These are phyloP conservation scores for Seriola rivoliana DNA, from an alignment of 2,113 vertebrate genomes.

Conservation along the genomic window DNA sequence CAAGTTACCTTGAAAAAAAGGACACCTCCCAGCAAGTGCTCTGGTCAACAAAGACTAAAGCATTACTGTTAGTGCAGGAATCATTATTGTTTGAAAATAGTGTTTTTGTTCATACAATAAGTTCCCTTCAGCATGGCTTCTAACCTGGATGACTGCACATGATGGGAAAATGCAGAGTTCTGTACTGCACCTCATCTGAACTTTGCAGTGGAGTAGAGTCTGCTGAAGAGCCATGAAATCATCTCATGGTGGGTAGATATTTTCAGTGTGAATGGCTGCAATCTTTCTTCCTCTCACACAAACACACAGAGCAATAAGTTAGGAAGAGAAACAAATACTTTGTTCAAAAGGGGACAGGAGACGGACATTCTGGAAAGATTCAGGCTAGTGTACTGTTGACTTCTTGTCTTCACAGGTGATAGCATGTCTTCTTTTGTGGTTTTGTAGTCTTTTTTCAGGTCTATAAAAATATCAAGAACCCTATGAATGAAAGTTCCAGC, in stretches of 20 bases:
- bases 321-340: not conserved
- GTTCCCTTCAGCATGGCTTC: slow-evolving; percentile 13
- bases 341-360: not conserved
- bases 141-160: slow-evolving; percentile 5
- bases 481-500: not conserved
- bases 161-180: slow-evolving; percentile 15
- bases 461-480: not conserved
- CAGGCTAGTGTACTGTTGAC: not conserved
- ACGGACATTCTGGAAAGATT: not conserved
- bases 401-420: not conserved
- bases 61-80: slow-evolving; percentile 20
- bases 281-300: not conserved
- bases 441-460: too few species aligned
- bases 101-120: slow-evolving; percentile 27
- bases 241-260: slow-evolving; percentile 46
- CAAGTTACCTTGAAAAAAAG: slow-evolving; percentile 25
- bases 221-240: slow-evolving; percentile 37
- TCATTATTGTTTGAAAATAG: slow-evolving; percentile 55
- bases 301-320: not conserved
- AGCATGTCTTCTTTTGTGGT: not conserved
- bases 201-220: slow-evolving; percentile 41
- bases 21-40: slow-evolving; percentile 47
- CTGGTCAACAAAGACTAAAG: slow-evolving; percentile 17
- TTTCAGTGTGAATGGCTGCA: slow-evolving; percentile 51
- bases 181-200: slow-evolving; percentile 45